Base-by-base conservation (phyloP, 37 sponge, comb jelly and placozoan genomes). In the Agelas oroides region DNA sequence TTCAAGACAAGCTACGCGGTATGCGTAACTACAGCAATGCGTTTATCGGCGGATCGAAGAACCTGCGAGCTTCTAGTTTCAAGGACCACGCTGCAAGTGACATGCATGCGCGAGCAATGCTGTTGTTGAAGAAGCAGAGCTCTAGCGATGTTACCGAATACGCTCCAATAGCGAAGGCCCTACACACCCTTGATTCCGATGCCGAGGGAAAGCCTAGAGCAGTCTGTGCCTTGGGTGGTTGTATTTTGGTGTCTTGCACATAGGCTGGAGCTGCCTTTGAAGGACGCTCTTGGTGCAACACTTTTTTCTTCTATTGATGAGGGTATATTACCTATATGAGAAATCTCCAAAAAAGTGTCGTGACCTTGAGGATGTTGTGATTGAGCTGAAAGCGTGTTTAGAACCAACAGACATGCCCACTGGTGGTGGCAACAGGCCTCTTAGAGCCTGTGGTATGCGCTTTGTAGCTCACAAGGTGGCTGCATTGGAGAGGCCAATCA, bases 181-280 rank as follows among this genome's bases (percentile, higher is more conserved):
- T 60, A 1, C 8, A 46, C 46, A 46, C 3, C 46, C 31, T 62
- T 62, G 62, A 62, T 16, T 3, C 12, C 5, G 73, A 1, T n/a
- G 15, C 25, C 86, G 71, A 84, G 30, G 31, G 90, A 90, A 12
- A 53, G 69, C 17, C 58, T 91, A 17, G 13, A 63, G 61, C 14
- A 46, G 53, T 73, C 73, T 36, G 55, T 65, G 67, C 90, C 82
- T 55, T 93, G 90, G 94, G 31, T 86, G 38, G 36, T 86, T 16
- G 69, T 65, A 19, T 67, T 77, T 33, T 93, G 87, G 94, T 93
- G 90, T 61, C 37, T 93, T 38, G 83, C 83, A 25, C 94, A 93
- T 78, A 25, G 83, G 37, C 61, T 93, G 18, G 84, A 94, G 79
- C 73, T 89, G 40, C 39, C 94, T 21, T 24, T 94, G 34, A 89